Base-by-base conservation (phyloP, 2,888 invertebrate genomes). In the Glaucopsyche alexis region DNA sequence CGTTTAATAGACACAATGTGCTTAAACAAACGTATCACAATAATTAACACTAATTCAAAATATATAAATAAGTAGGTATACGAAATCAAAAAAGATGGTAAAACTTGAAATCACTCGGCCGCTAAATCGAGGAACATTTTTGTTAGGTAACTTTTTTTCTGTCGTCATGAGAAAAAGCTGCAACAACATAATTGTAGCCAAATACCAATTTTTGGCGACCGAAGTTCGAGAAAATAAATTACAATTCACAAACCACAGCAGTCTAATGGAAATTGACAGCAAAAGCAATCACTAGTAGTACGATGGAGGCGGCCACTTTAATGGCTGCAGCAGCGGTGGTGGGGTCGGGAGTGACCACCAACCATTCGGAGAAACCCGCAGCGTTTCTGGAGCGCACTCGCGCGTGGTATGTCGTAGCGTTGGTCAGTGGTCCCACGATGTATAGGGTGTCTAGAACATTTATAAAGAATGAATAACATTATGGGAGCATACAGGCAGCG, bases 351-450 rank as follows among this genome's bases (percentile, higher is more conserved):
- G 77, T 73, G 11, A 85, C 75, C 29, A 82, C 81, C 60, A 87
- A 71, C 89, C 90, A 91, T 42, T 88, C 88, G 0, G 92, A 93
- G 78, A 81, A 83, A 1, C 92, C 91, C 0, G 92, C 92, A 0
- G 85, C 84, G 78, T 93, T 93, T 55, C 85, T 81, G 42, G 88
- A 83, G 50, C 88, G 84, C 1, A 90, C 88, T 0, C 89, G 85
- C 13, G 81, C 87, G 81, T 89, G 84, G 82, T 84, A 93, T 7
- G 76, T 74, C 0, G 91, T 93, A 16, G 74, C 74, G 78, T 91
- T 91, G 2, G 78, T 49, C 38, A 93, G 81, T 1, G 84, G 83
- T 11, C 84, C 87, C 65, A 91, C 84, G 1, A 80, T 78, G 79
- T 88, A 91, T 29, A 86, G 74, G 0, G 87, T 87, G 7, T 81